Conservation (phyloP, 37 sponge, comb jelly and placozoan genomes). For the Theonella swinhoei region DNA sequence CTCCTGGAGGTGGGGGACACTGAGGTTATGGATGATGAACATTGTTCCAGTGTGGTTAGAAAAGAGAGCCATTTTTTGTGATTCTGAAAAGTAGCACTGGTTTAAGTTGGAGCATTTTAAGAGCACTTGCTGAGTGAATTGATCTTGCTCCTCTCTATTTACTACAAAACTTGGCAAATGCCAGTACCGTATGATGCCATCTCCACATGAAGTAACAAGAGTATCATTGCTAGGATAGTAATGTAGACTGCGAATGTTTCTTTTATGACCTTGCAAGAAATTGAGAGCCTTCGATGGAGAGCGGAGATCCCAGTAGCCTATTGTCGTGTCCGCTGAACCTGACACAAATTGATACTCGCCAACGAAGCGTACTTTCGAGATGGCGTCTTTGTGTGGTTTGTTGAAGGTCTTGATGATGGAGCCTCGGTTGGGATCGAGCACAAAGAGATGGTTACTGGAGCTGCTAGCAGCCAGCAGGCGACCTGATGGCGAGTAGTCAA, state of each 20-base stretch:
- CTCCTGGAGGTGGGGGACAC: background rate
- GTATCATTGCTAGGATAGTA: conserved; percentile 1
- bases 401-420: background rate
- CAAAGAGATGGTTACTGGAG: conserved; percentile 2
- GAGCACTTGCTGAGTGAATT: conserved; percentile 4
- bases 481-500: conserved; percentile 23
- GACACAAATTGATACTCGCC: conserved; percentile 18
- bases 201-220: conserved; percentile 1
- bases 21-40: conserved; percentile 29
- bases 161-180: background rate
- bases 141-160: background rate
- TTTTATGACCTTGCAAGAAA: conserved; percentile 3
- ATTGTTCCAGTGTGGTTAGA: background rate
- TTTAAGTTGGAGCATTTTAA: conserved; percentile 31
- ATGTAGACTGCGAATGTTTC: conserved; percentile 1
- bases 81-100: background rate
- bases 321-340: conserved; percentile 8
- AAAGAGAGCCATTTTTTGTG: background rate
- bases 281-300: background rate
- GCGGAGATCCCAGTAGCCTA: conserved; percentile 39
- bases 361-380: conserved; percentile 16
- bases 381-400: conserved; percentile 5
- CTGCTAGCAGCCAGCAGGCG: conserved; percentile 9
- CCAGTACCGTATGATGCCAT: conserved; percentile 30
- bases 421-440: conserved; percentile 27